Base-by-base conservation (phyloP, 2,113 vertebrate species). In the Psittacula cyanocephala region DNA sequence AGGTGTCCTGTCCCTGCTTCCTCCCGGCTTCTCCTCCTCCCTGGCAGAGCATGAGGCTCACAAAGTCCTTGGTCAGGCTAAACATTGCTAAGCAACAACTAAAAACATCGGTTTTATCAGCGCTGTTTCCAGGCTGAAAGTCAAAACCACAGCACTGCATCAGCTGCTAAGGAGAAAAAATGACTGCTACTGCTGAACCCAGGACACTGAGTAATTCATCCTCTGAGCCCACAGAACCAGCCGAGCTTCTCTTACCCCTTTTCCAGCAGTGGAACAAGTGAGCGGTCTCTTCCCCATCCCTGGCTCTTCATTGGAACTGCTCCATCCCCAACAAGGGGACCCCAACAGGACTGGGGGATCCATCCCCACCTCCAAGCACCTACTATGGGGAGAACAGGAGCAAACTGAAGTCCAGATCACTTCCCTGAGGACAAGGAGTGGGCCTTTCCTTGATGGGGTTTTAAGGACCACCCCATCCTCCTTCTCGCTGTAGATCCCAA, bases 251-350 rank as follows among this genome's bases (percentile, higher is more conserved):
- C 77, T 74, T 17, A 1, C 16, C 10, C 33, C 7, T 64, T 52
- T 47, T 12, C 90, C 87, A 65, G 17, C 52, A 49, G 57, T 0
- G 44, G 74, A 88, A 81, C 10, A 33, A 72, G 35, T 1, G 3
- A 43, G 69, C 0, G 4, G 44, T 16, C 31, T 12, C 71, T 81
- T 81, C 35, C 49, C 46, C 37, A 24, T 50, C 50, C 50, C 44
- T 6, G 0, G 14, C 24, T 41, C 46, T 20, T 24, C 0, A 1
- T 5, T 25, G 33, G 19, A 57, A 23, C 20, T 0, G 1, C 7
- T 84, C 37, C 64, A 3, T 71, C 49, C 35, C 28, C n/a, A 17
- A 8, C 19, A 1, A 12, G 19, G 41, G 23, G 6, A 24, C n/a
- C 9, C 22, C 5, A 9, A 24, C 13, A 60, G 59, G 23, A 57